phyloP scores from a whole-genome alignment of 2,797 vertebrate genomes.

The Passerculus sandwichensis region DNA sequence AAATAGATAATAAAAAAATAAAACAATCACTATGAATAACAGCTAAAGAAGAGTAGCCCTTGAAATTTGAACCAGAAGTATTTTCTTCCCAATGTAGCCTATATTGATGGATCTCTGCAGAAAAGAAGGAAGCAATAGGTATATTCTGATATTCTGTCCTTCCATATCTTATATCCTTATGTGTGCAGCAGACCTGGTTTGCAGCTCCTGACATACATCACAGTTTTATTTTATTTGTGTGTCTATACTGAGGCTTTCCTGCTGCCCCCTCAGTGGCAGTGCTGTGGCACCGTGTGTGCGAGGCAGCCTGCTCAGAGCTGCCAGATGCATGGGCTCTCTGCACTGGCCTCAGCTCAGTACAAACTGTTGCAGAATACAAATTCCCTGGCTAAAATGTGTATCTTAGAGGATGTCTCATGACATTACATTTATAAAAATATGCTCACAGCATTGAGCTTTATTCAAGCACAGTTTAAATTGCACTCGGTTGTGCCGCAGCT shows the following conservation, averaged over 20 bases:
- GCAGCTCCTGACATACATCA: background rate
- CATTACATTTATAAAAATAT: background rate
- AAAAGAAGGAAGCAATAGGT: background rate
- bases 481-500: background rate
- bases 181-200: background rate
- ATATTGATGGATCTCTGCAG: background rate
- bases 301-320: background rate
- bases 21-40: background rate
- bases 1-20: background rate
- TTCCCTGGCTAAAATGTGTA: background rate
- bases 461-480: background rate
- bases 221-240: background rate
- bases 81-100: background rate
- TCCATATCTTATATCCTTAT: background rate
- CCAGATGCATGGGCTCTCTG: background rate
- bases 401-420: background rate
- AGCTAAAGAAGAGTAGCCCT: background rate
- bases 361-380: background rate
- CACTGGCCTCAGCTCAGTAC: background rate
- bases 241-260: background rate
- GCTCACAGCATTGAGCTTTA: background rate
- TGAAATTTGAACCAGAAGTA: background rate
- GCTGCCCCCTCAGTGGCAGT: background rate
- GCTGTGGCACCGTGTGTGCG: background rate
- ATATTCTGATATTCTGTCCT: background rate